These are phyloP conservation scores for Ramazzottius varieornatus DNA, from an alignment of 2,888 invertebrate species.

Conservation along the genomic window DNA sequence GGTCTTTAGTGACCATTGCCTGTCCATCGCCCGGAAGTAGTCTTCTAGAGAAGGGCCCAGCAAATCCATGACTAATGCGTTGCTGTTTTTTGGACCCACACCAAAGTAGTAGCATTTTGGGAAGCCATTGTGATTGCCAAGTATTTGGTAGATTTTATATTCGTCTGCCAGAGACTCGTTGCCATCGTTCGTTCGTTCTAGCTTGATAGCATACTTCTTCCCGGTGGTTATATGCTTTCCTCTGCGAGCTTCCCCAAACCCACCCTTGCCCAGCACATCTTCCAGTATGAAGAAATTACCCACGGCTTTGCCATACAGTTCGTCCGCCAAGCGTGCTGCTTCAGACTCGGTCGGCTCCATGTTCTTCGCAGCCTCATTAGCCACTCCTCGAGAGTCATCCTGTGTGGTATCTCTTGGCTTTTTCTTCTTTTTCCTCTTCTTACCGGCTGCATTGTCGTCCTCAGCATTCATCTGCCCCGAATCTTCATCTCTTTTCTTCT, in stretches of 20 bases:
- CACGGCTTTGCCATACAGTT: neutral
- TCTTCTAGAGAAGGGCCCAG: conserved; percentile 14
- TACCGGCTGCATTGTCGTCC: neutral
- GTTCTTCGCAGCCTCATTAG: neutral
- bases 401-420: neutral
- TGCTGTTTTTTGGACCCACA: conserved; percentile 6
- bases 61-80: conserved; percentile 13
- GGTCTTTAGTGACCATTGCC: conserved; percentile 10
- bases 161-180: neutral
- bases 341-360: neutral
- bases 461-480: neutral
- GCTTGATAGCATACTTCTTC: neutral
- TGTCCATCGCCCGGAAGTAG: conserved; percentile 12
- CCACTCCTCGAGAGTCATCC: neutral
- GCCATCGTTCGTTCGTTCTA: neutral
- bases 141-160: neutral
- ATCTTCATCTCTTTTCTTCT: neutral
- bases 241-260: neutral
- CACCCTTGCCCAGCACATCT: neutral
- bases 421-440: neutral
- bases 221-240: neutral
- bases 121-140: neutral
- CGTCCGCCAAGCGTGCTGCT: neutral
- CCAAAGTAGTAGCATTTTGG: neutral
- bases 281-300: neutral